Evolutionary conservation across 2,113 vertebrate genomes (phyloP), one percentile per base, ranked within the genome.

Genomic region (Phaethon lepturus): DNA sequence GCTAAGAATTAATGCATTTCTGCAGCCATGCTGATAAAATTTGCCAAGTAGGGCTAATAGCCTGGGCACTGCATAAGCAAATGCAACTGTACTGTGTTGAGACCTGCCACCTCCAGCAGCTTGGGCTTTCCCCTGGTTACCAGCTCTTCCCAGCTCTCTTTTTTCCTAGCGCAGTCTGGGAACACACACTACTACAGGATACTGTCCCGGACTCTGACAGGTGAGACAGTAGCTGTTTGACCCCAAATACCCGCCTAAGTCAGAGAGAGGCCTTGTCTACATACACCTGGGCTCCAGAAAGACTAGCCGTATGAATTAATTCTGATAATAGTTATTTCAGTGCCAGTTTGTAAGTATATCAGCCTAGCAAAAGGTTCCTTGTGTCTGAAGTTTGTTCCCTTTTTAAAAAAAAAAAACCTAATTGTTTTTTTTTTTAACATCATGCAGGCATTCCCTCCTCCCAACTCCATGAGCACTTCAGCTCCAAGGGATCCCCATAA

Each of bases 171-270:
- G 45, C 40, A n/a, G 63, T 16, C 92, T 71, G 91, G 95, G 94
- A 53, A 16, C 76, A 77, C 69, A 94, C 96, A 94, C 96, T 94
- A 93, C 96, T 94, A 93, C 96, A 96, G 82, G 78, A 92, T 20
- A 11, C 82, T 71, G 82, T 18, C 73, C 82, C 4, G 0, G 73
- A 2, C 50, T 40, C 45, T 2, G 77, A 38, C 74, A 53, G 81
- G 69, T 52, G 63, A 55, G 14, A 16, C 74, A 22, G 92, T 1
- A 52, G 75, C 96, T 80, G 20, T 91, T 50, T 53, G 42, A 75
- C 74, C 85, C 91, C 90, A 86, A 2, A 74, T 22, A 55, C 84
- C 63, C 22, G 1, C 80, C 69, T 5, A 45, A 75, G 79, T 38
- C 88, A 40, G 9, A 58, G 62, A 26, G 67, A 42, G 64, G 42